Base-by-base conservation (phyloP, 1,140 invertebrate genomes). In the Protaetia brevitarsis region DNA sequence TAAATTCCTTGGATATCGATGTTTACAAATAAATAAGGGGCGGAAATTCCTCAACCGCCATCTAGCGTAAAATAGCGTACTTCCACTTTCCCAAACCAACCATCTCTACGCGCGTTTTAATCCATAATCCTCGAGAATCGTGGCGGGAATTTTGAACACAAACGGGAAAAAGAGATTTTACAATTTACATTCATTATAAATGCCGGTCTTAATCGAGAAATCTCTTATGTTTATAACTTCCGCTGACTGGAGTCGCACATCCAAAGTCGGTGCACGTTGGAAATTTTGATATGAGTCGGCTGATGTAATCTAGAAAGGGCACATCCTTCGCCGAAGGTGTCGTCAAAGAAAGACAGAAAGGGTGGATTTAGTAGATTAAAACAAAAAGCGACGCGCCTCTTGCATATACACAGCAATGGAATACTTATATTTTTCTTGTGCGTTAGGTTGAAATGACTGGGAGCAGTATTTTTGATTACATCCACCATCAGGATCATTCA, bases 391-490 rank as follows among this genome's bases (percentile, higher is more conserved):
- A n/a, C n/a, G n/a, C n/a, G n/a, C n/a, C n/a, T n/a, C n/a, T n/a
- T n/a, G n/a, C n/a, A n/a, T n/a, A n/a, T n/a, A n/a, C n/a, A n/a
- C n/a, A n/a, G 16, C 10, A 11, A 1, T 16, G n/a, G 16, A 16
- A 3, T 37, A 37, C 16, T 37, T 3, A 13, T 37, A 61, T 65
- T 68, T 68, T 13, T 58, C 19, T 60, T 51, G 13, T 68, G 72
- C 78, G 80, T 3, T 81, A 97, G 94, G 96, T 98, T 76, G 96
- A 99, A 83, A 97, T 99, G 95, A 97, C 95, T 3, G 96, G 96
- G 13, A 97, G 95, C 79, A 97, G 94, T 83, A 90, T 99, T 74
- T 98, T 99, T 80, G 96, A 99, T 81, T 99, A 99, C 80, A 89
- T 98, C 36, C 96, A 99, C 79, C 92, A 94, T 72, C 88, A 90